Conservation (phyloP, 2,888 invertebrate genomes). For the Isotomurus palustris region DNA sequence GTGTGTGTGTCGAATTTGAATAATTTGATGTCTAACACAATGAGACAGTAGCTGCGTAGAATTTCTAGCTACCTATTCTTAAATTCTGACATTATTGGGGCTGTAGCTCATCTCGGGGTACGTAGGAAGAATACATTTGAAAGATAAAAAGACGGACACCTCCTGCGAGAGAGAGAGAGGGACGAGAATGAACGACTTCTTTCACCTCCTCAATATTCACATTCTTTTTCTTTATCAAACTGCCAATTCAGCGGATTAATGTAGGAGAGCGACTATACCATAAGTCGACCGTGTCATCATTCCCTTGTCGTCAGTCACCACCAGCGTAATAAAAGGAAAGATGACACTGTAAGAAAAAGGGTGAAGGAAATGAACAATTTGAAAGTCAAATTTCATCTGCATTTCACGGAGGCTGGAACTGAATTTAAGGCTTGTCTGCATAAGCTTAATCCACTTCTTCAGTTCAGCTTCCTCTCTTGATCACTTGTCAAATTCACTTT, state of each 20-base stretch:
- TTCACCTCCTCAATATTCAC: slow-evolving; percentile 1
- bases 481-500: slow-evolving; percentile 10
- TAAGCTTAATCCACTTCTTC: no score
- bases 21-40: slow-evolving; percentile 5
- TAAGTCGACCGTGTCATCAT: neutral
- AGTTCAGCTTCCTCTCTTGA: neutral
- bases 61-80: neutral
- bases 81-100: no score
- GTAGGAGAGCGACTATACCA: neutral
- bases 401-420: neutral
- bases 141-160: no score
- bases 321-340: neutral
- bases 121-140: no score
- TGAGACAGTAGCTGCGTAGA: neutral
- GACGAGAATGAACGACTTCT: neutral
- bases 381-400: slow-evolving; percentile 9
- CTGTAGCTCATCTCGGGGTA: no score
- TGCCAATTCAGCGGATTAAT: slow-evolving; percentile 1
- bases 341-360: neutral
- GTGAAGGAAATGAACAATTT: slow-evolving; percentile 4
- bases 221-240: neutral
- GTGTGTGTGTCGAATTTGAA: neutral
- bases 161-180: no score
- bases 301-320: neutral
- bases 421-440: neutral